A percentile compares a stretch with the other conserved stretches of the same genome.
Evolutionary conservation across 2,888 invertebrate genomes (phyloP).

Genomic region (Brachycybe producta): DNA sequence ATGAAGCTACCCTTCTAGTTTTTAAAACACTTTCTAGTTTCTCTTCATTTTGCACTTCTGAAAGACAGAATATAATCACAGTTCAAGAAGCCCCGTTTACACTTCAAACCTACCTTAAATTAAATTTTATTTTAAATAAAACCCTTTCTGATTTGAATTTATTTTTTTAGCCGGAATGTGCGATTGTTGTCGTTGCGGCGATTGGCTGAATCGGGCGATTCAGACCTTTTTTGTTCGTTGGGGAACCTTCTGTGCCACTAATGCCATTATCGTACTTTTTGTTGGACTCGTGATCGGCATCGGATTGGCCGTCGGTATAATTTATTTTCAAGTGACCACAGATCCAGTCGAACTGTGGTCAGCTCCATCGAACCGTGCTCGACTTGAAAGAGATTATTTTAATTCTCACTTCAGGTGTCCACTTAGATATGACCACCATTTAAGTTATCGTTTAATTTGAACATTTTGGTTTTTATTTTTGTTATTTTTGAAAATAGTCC

Average conservation of each 20-base stretch:
- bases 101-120: no score
- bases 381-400: conserved; percentile 79
- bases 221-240: conserved; percentile 56
- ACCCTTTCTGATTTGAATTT: no score
- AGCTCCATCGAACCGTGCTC: conserved; percentile 67
- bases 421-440: conserved; percentile 19
- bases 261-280: conserved; percentile 25
- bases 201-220: conserved; percentile 2
- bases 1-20: no score
- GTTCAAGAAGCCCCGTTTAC: no score
- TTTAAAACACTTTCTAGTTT: no score
- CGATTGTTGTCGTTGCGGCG: no score
- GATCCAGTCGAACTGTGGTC: conserved; percentile 98
- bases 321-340: conserved; percentile 64
- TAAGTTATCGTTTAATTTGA: no score
- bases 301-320: conserved; percentile 58
- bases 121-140: no score
- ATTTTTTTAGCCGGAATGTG: no score
- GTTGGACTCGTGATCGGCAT: conserved; percentile 44
- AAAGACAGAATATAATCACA: no score
- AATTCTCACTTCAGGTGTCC: conserved; percentile 68
- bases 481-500: conserved; percentile 52
- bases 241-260: conserved; percentile 43
- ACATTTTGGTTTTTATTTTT: no score
- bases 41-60: no score